These are phyloP conservation scores for Dreissena polymorpha DNA, from an alignment of 1,140 invertebrate species.

Conservation along the genomic window DNA sequence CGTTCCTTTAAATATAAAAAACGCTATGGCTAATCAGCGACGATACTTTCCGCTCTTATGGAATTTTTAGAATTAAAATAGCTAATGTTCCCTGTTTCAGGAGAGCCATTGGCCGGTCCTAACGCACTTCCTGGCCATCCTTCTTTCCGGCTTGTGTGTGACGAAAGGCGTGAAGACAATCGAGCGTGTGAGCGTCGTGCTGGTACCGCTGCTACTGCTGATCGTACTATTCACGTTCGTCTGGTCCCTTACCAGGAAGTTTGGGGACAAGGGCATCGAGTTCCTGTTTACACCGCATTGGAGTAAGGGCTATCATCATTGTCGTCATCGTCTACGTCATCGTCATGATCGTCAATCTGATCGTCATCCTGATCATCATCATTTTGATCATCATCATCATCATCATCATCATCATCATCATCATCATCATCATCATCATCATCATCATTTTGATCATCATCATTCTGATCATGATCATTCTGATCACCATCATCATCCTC, in stretches of 20 bases:
- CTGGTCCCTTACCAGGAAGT: conserved; percentile 70
- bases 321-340: background rate
- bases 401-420: conserved; percentile 7
- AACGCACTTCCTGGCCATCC: conserved; percentile 64
- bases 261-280: conserved; percentile 68
- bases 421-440: background rate
- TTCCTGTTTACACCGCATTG: conserved; percentile 74
- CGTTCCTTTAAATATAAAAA: no score
- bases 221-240: conserved; percentile 74
- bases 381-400: background rate
- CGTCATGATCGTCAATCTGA: background rate
- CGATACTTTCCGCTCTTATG: no score
- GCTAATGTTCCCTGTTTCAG: conserved; percentile 47
- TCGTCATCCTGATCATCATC: background rate
- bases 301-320: conserved; percentile 61
- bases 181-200: conserved; percentile 75
- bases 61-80: background rate
- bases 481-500: background rate
- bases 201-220: conserved; percentile 72
- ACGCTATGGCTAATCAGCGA: no score
- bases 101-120: conserved; percentile 74
- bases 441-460: no score
- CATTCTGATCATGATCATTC: background rate
- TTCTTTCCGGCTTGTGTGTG: conserved; percentile 69
- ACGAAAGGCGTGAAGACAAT: conserved; percentile 74